Percentiles rank a stretch among this genome's conserved stretches.
These are phyloP conservation scores for Gadopsis bispinosus DNA, from an alignment of 2,797 vertebrate genomes.

Conservation along the genomic window DNA sequence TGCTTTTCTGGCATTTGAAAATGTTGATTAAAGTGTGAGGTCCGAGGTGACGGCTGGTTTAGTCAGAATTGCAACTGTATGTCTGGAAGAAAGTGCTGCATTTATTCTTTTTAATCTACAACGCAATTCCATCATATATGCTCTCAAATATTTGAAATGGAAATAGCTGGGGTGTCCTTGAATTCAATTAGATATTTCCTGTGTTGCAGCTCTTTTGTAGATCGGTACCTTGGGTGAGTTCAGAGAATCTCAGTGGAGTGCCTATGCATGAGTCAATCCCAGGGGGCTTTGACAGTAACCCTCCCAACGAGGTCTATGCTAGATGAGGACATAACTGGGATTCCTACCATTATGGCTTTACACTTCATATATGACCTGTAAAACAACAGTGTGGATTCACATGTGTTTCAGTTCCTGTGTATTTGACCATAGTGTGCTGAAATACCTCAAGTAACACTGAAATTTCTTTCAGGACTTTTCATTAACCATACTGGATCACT, in stretches of 20 bases:
- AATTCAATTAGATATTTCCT: conserved; percentile 65
- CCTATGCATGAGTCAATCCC: conserved; percentile 44
- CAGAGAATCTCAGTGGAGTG: conserved; percentile 54
- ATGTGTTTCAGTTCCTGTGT: conserved; percentile 7
- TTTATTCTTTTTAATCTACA: conserved; percentile 46
- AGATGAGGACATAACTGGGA: conserved; percentile 42
- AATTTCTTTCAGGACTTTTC: conserved; percentile 4
- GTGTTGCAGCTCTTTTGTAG: conserved; percentile 59
- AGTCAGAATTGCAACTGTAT: conserved; percentile 21
- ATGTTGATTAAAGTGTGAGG: conserved; percentile 47
- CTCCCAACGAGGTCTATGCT: conserved; percentile 25
- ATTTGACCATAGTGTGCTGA: neutral
- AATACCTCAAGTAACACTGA: neutral
- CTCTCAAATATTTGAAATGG: conserved; percentile 64
- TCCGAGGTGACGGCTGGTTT: conserved; percentile 31
- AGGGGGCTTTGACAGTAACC: conserved; percentile 41
- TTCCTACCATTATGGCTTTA: conserved; percentile 28
- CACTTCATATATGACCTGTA: conserved; percentile 17
- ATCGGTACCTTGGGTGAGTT: conserved; percentile 56
- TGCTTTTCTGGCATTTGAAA: conserved; percentile 43
- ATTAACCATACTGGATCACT: neutral
- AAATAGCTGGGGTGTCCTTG: conserved; percentile 64
- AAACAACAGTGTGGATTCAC: conserved; percentile 6
- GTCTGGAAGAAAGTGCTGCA: conserved; percentile 20
- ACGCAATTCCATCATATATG: conserved; percentile 20